phyloP scores from a whole-genome alignment of 2,888 invertebrate genomes.

The Heliconius ethilla region DNA sequence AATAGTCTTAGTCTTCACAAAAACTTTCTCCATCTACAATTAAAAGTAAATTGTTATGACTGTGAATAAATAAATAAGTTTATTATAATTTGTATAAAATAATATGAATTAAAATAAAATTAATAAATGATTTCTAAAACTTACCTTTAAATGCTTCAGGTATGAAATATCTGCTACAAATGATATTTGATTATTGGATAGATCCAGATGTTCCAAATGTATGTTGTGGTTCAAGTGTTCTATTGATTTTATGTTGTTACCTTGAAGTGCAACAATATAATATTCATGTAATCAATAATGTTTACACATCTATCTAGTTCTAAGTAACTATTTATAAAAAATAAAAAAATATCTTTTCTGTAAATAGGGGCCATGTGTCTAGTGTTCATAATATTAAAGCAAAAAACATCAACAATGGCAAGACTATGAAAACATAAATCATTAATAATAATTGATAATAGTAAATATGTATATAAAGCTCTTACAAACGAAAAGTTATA shows the following conservation, averaged over 20 bases:
- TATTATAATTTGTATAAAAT: too few relatives aligned
- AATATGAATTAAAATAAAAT: too few relatives aligned
- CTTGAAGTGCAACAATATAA: constrained; percentile 66
- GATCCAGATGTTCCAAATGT: constrained; percentile 91
- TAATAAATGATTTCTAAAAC: constrained; percentile 38
- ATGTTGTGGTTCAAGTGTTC: constrained; percentile 92
- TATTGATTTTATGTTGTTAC: constrained; percentile 96
- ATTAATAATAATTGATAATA: too few relatives aligned
- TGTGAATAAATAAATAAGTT: not conserved
- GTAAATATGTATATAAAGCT: too few relatives aligned
- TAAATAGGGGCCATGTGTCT: too few relatives aligned
- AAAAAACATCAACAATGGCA: too few relatives aligned
- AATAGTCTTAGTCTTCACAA: not conserved
- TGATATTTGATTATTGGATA: constrained; percentile 94
- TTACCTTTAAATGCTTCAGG: constrained; percentile 91
- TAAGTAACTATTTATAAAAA: too few relatives aligned
- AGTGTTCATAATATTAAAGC: too few relatives aligned
- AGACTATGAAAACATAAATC: too few relatives aligned
- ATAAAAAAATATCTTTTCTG: too few relatives aligned
- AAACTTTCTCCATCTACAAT: not conserved
- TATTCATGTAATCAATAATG: not conserved
- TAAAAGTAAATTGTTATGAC: not conserved
- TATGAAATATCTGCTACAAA: constrained; percentile 92
- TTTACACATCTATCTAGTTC: too few relatives aligned
- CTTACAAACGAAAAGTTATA: too few relatives aligned